These are phyloP conservation scores for Camponotus vicinus DNA, from an alignment of 1,140 invertebrate species.

Conservation along the genomic window DNA sequence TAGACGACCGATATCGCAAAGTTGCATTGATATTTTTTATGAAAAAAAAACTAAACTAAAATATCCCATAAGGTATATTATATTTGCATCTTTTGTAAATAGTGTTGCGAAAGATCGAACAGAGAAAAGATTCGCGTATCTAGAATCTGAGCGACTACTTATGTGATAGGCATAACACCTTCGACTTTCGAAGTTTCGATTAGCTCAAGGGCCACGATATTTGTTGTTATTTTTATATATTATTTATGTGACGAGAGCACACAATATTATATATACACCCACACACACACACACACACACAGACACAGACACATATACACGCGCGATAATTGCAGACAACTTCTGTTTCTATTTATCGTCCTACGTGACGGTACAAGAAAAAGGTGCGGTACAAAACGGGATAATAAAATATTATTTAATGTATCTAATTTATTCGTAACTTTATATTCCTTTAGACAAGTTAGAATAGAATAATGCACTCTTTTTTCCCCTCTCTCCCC, in stretches of 20 bases:
- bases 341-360: slow-evolving; percentile 37
- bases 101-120: slow-evolving; percentile 29
- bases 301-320: not conserved
- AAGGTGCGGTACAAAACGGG: slow-evolving; percentile 75
- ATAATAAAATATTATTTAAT: slow-evolving; percentile 71
- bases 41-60: slow-evolving; percentile 1
- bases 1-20: not conserved
- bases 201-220: slow-evolving; percentile 24
- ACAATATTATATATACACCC: too few relatives aligned
- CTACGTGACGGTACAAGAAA: slow-evolving; percentile 38
- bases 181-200: slow-evolving; percentile 47
- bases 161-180: slow-evolving; percentile 41
- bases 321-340: slow-evolving; percentile 33
- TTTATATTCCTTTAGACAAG: slow-evolving; percentile 15
- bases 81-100: slow-evolving; percentile 47
- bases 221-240: slow-evolving; percentile 67
- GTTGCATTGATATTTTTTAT: slow-evolving; percentile 53
- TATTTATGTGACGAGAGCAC: slow-evolving; percentile 38
- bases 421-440: slow-evolving; percentile 72
- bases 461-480: not conserved
- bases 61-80: not conserved
- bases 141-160: slow-evolving; percentile 45
- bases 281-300: too few relatives aligned
- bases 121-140: slow-evolving; percentile 1
- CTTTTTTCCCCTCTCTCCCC: not conserved